Evolutionary conservation across 2,888 invertebrate genomes (phyloP).

Genomic region (Ectobius pallidus): DNA sequence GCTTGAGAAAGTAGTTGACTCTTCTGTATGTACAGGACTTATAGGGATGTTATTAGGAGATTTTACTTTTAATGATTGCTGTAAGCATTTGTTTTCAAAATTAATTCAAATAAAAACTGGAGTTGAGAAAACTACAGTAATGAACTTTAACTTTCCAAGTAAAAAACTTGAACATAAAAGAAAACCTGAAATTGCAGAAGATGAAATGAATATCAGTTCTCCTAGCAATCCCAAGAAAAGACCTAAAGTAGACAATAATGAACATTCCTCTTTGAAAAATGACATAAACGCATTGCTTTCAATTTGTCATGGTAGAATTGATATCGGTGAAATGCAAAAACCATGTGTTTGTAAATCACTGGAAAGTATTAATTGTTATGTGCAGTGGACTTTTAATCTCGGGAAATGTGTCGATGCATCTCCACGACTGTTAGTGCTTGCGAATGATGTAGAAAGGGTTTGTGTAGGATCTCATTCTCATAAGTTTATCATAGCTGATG

Average conservation of each 20-base stretch:
- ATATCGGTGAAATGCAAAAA: background rate
- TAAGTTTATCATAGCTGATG: slow-evolving; percentile 65
- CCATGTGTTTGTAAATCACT: too few species aligned
- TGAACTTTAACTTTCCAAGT: too few species aligned
- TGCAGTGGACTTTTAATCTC: slow-evolving; percentile 65
- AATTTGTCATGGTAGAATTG: slow-evolving; percentile 29
- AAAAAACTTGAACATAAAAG: too few species aligned
- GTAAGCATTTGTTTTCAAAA: background rate
- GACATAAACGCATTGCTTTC: background rate
- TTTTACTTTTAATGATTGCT: slow-evolving; percentile 32
- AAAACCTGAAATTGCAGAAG: too few species aligned
- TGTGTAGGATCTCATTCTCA: slow-evolving; percentile 78
- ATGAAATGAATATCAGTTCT: too few species aligned
- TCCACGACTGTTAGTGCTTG: slow-evolving; percentile 60
- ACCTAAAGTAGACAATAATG: background rate
- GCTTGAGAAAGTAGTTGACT: slow-evolving; percentile 53
- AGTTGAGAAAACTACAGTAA: too few species aligned
- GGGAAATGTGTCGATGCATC: slow-evolving; percentile 85
- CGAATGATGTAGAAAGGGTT: background rate
- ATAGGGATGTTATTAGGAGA: slow-evolving; percentile 31
- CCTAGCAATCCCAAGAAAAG: background rate
- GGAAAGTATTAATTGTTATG: background rate
- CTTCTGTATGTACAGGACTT: slow-evolving; percentile 1
- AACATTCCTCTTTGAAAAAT: too few species aligned
- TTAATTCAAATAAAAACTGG: too few species aligned